phyloP scores from a whole-genome alignment of 2,113 vertebrate genomes.

The Sapajus apella region DNA sequence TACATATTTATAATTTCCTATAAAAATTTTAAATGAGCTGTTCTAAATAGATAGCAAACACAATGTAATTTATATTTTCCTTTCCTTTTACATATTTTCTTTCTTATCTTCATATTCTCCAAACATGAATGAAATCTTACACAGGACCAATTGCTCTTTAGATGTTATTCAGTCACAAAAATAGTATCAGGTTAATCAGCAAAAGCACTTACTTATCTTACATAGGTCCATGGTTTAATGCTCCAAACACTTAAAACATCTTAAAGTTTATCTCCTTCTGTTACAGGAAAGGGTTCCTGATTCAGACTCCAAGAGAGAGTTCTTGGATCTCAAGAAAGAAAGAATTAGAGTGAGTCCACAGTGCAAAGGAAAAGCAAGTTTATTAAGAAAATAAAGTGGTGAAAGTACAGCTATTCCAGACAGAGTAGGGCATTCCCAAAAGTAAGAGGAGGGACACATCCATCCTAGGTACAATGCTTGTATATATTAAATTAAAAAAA shows the following conservation, averaged over 20 bases:
- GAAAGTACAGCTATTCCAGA: too few species aligned
- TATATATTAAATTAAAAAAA: too few species aligned
- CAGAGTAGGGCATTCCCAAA: too few species aligned
- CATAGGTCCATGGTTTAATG: neutral
- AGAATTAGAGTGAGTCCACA: too few species aligned
- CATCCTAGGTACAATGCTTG: too few species aligned
- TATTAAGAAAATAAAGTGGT: too few species aligned
- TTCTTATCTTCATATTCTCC: neutral
- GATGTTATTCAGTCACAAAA: neutral
- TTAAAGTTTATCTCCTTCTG: neutral
- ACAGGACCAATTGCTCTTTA: neutral
- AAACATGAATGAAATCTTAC: neutral
- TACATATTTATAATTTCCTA: neutral
- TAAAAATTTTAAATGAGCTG: neutral
- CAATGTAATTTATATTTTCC: neutral
- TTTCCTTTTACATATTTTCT: neutral
- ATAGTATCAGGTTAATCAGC: neutral
- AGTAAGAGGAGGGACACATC: too few species aligned
- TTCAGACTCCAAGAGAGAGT: too few species aligned
- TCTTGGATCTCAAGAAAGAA: too few species aligned
- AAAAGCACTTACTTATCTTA: rapidly evolving
- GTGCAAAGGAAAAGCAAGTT: too few species aligned
- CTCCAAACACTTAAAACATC: neutral
- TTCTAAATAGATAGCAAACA: neutral
- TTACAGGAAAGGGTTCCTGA: too few species aligned